Evolutionary conservation across 1,140 invertebrate species (phyloP), one percentile per base, ranked within the genome.

Genomic region (Bombyx mandarina): DNA sequence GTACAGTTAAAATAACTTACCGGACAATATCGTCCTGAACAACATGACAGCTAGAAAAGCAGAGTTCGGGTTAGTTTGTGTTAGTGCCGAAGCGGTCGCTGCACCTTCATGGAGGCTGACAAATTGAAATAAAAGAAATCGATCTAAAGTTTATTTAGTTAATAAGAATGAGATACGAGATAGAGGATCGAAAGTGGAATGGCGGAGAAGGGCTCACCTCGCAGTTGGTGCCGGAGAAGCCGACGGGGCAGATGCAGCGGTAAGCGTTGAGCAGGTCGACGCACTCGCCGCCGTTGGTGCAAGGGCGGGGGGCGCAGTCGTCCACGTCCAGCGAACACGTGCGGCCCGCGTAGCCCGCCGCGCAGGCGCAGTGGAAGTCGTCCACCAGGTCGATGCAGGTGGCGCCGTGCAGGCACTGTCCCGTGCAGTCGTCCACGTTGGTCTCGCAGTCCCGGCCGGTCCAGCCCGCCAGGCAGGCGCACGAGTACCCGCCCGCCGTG

Each of bases 361-460:
- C 90, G 82, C 95, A 97, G 48, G 94, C 93, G 77, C 95, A 96
- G 67, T 93, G 91, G 85, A 94, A 97, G 69, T 94, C 93, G 71
- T 95, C 93, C 54, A 95, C 92, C 22, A 93, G 87, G 81, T 98
- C 95, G 61, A 94, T 93, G 86, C 96, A 98, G 1, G 93, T 93
- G 7, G 95, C 96, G 12, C 93, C 94, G 86, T 98, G 93, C 63
- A 93, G 90, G 84, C 96, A 98, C 71, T 96, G 96, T 3, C 94
- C 94, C 7, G 92, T 90, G 86, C 97, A 99, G 78, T 94, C 94
- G 80, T 96, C 92, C 75, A 97, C 96, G 82, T 97, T 96, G 69
- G 93, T 91, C 67, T 94, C 93, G 87, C 97, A 98, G 66, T 94
- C 93, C 78, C 94, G 93, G 18, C 92, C 96, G 7, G 92, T 93